A percentile compares a stretch with the other conserved stretches of the same genome.
Conservation (phyloP, 2,888 invertebrate genomes). For the Ceramica pisi region DNA sequence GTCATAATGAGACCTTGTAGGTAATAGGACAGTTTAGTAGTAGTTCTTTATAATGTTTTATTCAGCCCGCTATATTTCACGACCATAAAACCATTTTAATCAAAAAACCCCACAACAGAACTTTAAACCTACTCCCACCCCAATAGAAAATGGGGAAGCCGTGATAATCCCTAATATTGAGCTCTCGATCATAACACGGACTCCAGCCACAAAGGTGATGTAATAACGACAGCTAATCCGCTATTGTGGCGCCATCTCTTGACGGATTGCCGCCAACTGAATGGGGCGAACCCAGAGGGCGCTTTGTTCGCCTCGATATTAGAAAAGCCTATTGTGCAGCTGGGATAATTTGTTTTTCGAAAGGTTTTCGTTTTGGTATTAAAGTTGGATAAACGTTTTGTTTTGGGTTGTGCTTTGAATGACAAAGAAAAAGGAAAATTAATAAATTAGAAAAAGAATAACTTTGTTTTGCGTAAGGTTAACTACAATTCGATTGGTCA, state of each 20-base stretch:
- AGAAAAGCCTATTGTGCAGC: conserved; percentile 82
- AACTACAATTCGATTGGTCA: no score
- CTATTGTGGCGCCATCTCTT: conserved; percentile 90
- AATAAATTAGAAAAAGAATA: background rate
- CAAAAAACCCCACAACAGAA: conserved; percentile 23
- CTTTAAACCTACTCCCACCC: conserved; percentile 38
- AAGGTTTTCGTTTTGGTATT: conserved; percentile 70
- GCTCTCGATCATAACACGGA: conserved; percentile 87
- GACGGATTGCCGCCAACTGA: conserved; percentile 87
- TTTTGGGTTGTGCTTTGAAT: conserved; percentile 20
- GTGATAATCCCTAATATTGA: conserved; percentile 90
- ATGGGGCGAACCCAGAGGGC: conserved; percentile 86
- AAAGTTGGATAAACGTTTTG: conserved; percentile 66
- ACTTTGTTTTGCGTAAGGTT: background rate
- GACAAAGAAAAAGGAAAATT: background rate
- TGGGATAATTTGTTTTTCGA: conserved; percentile 84
- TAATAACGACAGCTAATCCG: conserved; percentile 89
- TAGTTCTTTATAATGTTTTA: background rate
- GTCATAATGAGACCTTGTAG: no score
- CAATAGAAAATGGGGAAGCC: conserved; percentile 82
- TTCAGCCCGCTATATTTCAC: background rate
- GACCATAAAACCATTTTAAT: conserved; percentile 4
- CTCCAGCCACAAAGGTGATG: conserved; percentile 86
- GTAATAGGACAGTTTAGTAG: no score
- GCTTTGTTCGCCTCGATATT: conserved; percentile 85